These are phyloP conservation scores for Brienomyrus brachyistius DNA, from an alignment of 2,113 vertebrate species.

Conservation along the genomic window DNA sequence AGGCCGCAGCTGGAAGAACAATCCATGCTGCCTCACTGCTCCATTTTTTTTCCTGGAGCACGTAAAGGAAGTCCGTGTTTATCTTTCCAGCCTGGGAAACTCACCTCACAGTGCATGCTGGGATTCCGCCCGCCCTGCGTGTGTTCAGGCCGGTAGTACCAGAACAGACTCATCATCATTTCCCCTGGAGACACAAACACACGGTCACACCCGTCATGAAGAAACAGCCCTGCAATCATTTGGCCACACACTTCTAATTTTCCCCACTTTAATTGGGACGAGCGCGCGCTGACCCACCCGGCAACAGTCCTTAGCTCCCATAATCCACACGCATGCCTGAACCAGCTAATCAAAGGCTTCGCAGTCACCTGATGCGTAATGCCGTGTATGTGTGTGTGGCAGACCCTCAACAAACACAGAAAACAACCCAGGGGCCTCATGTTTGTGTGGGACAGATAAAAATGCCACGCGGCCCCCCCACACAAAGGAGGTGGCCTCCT, in stretches of 20 bases:
- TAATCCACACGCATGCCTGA: neutral
- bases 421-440: neutral
- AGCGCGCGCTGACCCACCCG: neutral
- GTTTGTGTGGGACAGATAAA: neutral
- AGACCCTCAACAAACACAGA: neutral
- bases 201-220: neutral
- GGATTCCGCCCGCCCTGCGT: conserved; percentile 88
- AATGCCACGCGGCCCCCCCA: neutral
- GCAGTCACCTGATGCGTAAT: neutral
- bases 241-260: neutral
- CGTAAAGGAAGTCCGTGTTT: conserved; percentile 36
- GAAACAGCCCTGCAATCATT: neutral
- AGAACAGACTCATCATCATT: conserved; percentile 98
- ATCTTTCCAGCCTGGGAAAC: conserved; percentile 23
- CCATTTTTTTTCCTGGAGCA: conserved; percentile 26
- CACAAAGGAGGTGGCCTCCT: neutral
- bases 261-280: neutral
- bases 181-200: conserved; percentile 65
- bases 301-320: neutral
- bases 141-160: conserved; percentile 98
- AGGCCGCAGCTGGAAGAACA: neutral
- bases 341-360: neutral
- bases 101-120: conserved; percentile 87
- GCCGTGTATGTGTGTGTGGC: neutral
- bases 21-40: conserved; percentile 11